Evolutionary conservation across 2,888 invertebrate species (phyloP), one percentile per base, ranked within the genome.

Genomic region (Ophioninae sp.): DNA sequence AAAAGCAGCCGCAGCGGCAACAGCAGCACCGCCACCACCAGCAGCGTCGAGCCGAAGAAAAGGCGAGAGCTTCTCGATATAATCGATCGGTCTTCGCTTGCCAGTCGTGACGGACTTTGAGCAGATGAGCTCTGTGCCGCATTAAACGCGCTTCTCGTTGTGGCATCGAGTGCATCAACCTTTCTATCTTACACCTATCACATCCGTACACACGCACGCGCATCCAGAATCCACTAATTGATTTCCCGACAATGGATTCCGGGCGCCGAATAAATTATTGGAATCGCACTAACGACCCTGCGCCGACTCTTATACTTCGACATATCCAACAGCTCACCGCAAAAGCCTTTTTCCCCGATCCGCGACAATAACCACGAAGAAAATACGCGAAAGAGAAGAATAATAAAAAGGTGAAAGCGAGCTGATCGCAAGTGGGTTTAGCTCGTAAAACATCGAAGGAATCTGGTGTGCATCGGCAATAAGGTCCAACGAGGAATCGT

Each of bases 391-490:
- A 83, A 64, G 75, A 68, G 30, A 71, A 63, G 30, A 59, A 63
- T 63, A 51, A 67, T 71, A 81, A 71, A 64, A 73, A 61, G 65
- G 64, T 51, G 58, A 73, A 59, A 64, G 63, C 69, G 13, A 51
- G 39, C 56, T 63, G 78, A 69, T 77, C 56, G 69, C 51, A 72
- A 30, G 77, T 61, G 76, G 81, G 85, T 83, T 85, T 85, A 79
- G 86, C 88, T 88, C 89, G 88, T 89, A 88, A 89, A 89, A 87
- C 89, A 88, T 86, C 87, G 85, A 79, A 79, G 81, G 72, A 79
- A 81, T 79, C 72, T 79, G 81, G 71, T 67, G 83, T 82, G 82
- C 81, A 68, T 72, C 72, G 80, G 85, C 82, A 67, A 76, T 82
- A 79, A 75, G 77, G 77, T 76, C 81, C 81, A 73, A 79, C 81